phyloP scores from a whole-genome alignment of 2,113 vertebrate species.

The Platysternon megacephalum region DNA sequence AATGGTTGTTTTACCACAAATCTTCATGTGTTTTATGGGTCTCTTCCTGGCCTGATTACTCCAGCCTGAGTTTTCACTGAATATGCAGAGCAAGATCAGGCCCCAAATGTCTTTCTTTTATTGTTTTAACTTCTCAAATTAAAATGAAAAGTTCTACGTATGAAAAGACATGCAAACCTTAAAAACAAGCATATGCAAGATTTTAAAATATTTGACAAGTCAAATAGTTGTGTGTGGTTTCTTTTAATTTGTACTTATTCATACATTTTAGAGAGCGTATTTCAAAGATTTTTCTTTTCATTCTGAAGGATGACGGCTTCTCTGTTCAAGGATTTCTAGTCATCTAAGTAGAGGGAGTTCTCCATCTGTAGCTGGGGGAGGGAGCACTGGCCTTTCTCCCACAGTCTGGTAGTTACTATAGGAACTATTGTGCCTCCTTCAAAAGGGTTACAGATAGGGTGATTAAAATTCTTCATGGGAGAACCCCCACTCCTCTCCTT shows the following conservation, averaged over 20 bases:
- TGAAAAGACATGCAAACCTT: not conserved
- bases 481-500: conserved; percentile 48
- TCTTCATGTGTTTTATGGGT: not conserved
- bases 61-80: not conserved
- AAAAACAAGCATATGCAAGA: not conserved
- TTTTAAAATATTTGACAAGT: not conserved
- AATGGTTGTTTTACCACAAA: not conserved
- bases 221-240: not conserved
- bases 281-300: conserved; percentile 23
- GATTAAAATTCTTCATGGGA: conserved; percentile 68
- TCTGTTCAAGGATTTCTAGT: conserved; percentile 63
- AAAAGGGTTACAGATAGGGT: conserved; percentile 41
- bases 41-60: not conserved
- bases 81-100: not conserved
- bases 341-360: conserved; percentile 54
- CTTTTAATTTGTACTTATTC: conserved; percentile 1
- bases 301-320: conserved; percentile 45
- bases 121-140: conserved; percentile 16
- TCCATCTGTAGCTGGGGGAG: conserved; percentile 48
- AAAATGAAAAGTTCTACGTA: not conserved
- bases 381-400: conserved; percentile 58
- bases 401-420: conserved; percentile 59
- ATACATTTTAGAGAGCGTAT: not conserved
- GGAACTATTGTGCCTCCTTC: conserved; percentile 57
- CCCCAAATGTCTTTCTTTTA: not conserved